Conservation (phyloP, 2,888 invertebrate genomes). For the Microplitis manilae region DNA sequence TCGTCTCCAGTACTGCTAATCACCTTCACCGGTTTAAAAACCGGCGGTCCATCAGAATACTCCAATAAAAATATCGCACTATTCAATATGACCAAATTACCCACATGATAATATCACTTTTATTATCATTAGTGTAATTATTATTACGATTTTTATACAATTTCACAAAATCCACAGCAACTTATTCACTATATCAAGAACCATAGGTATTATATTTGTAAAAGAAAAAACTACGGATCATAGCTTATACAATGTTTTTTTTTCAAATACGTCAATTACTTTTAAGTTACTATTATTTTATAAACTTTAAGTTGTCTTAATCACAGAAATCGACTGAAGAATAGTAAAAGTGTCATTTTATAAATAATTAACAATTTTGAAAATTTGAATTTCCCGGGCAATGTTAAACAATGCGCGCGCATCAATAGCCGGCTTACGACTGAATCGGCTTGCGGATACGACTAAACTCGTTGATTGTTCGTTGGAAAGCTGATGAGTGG, state of each 20-base stretch:
- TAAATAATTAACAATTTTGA: background rate
- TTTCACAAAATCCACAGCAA: background rate
- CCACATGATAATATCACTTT: background rate
- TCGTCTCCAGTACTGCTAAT: slow-evolving; percentile 53
- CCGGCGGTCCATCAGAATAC: slow-evolving; percentile 27
- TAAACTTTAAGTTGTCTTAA: background rate
- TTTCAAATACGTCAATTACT: background rate
- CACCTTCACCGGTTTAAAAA: slow-evolving; percentile 33
- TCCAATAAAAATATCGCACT: background rate
- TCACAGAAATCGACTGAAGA: background rate
- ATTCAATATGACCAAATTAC: background rate
- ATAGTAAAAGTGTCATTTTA: background rate
- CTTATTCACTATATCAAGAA: background rate
- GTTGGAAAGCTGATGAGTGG: slow-evolving; percentile 38
- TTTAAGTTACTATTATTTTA: background rate
- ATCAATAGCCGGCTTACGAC: slow-evolving; percentile 62
- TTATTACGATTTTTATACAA: background rate
- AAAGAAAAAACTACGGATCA: background rate
- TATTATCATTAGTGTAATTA: background rate
- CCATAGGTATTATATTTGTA: background rate
- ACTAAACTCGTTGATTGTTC: slow-evolving; percentile 33
- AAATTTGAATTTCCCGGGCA: slow-evolving; percentile 27
- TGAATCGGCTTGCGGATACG: slow-evolving; percentile 58
- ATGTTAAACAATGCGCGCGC: slow-evolving; percentile 51
- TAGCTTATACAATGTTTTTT: background rate